These are phyloP conservation scores for Mormyrus hasselquistii DNA, from an alignment of 2,797 vertebrate species.

Conservation along the genomic window DNA sequence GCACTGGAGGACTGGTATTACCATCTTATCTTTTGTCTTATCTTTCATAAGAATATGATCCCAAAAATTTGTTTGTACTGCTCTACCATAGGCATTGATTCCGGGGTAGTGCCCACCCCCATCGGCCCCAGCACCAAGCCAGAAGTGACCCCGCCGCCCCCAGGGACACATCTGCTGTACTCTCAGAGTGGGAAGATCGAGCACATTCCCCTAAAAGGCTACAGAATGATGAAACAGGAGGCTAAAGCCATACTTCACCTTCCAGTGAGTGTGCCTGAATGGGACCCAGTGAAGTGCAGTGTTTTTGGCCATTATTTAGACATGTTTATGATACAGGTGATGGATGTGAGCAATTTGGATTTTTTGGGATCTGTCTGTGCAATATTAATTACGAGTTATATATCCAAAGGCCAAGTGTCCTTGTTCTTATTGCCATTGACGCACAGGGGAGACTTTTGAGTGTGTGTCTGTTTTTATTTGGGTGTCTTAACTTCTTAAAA, in stretches of 20 bases:
- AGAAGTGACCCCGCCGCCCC: slow-evolving; percentile 64
- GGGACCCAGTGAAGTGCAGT: neutral
- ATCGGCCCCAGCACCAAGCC: slow-evolving; percentile 72
- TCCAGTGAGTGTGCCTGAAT: slow-evolving; percentile 64
- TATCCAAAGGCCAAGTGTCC: neutral
- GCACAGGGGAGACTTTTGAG: neutral
- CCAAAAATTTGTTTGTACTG: neutral
- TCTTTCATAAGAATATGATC: neutral
- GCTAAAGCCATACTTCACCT: slow-evolving; percentile 75
- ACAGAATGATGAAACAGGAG: slow-evolving; percentile 64
- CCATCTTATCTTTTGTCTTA: neutral
- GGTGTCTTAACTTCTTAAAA: neutral
- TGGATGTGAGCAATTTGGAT: neutral
- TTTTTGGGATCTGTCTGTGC: neutral
- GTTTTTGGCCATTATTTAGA: neutral
- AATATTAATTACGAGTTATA: neutral
- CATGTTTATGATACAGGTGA: neutral
- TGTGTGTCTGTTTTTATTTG: neutral
- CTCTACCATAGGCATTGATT: slow-evolving; percentile 62
- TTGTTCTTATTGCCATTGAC: neutral
- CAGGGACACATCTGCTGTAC: slow-evolving; percentile 78
- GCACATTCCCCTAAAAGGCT: slow-evolving; percentile 70
- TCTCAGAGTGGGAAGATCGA: slow-evolving; percentile 87
- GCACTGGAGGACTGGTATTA: neutral
- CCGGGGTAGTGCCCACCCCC: slow-evolving; percentile 50